Evolutionary conservation across 2,888 invertebrate species (phyloP), one percentile per base, ranked within the genome.

Genomic region (Scaptomyza reducta): DNA sequence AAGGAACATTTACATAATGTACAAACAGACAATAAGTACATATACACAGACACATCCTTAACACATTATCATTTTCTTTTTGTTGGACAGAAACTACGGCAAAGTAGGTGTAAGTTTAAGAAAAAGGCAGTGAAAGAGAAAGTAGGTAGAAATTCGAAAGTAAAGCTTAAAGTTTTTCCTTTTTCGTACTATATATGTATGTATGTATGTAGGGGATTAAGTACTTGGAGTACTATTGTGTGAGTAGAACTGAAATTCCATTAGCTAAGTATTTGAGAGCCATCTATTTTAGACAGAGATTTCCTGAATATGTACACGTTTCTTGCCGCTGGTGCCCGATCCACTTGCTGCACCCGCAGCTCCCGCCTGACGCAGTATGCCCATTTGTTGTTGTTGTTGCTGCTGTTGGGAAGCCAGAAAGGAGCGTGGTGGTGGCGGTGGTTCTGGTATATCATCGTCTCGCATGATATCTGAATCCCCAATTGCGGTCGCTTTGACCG

Each of bases 291-390:
- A 97, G 93, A 97, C 97, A 69, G 97, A 97, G 93, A 97, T 97
- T 92, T 97, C 97, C 92, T 97, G 97, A 91, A 97, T 97, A 93
- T 97, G 97, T 87, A 97, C 97, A 91, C 97, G 94, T 92, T 97
- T 97, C 92, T 97, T 97, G 73, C 90, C 80, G 38, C 84, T 62
- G 25, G 9, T 50, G 38, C 66, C 63, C 35, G 85, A 57, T 42
- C 68, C 55, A 10, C 57, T 40, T 2, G 61, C 18, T 1, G 54
- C 27, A 2, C 89, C 87, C 46, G 87, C 82, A 46, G 93, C 92
- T 5, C 92, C 92, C 60, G 93, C 92, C 76, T 94, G 93, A 67
- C 95, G 91, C 41, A 95, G 90, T 50, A 95, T 95, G 3, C 95
- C 77, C 10, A 59, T 74, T 18, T 70, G 76, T 1, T 60, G 77